A percentile compares a stretch with the other conserved stretches of the same genome.
These are phyloP conservation scores for Pseudocheirus occidentalis DNA, from an alignment of 2,797 vertebrate genomes.

Conservation along the genomic window DNA sequence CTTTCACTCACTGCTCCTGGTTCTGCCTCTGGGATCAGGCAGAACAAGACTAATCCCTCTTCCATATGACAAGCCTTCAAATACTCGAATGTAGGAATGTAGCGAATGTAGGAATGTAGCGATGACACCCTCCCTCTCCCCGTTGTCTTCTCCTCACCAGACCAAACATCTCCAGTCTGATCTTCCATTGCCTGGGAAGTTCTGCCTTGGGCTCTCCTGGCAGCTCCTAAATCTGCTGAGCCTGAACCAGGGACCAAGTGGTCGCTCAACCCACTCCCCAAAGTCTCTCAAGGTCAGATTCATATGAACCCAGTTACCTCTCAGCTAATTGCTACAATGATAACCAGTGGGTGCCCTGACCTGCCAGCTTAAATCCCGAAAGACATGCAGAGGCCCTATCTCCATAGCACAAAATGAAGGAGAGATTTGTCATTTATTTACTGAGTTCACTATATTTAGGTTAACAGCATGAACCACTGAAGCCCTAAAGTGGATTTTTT, in stretches of 20 bases:
- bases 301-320: neutral
- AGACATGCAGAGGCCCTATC: neutral
- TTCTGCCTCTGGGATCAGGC: neutral
- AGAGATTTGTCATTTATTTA: neutral
- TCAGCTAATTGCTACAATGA: neutral
- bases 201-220: neutral
- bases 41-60: constrained; percentile 6
- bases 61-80: neutral
- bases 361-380: neutral
- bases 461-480: neutral
- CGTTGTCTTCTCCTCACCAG: neutral
- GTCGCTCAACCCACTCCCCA: neutral
- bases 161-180: neutral
- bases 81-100: no score
- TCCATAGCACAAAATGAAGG: neutral
- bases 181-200: neutral
- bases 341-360: neutral
- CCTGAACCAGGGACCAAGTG: neutral
- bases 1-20: neutral
- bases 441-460: neutral
- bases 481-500: neutral
- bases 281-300: neutral
- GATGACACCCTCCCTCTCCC: neutral
- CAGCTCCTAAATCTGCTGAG: neutral
- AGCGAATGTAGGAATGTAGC: no score